phyloP scores from a whole-genome alignment of 2,797 vertebrate species.

The Octomys mimax region DNA sequence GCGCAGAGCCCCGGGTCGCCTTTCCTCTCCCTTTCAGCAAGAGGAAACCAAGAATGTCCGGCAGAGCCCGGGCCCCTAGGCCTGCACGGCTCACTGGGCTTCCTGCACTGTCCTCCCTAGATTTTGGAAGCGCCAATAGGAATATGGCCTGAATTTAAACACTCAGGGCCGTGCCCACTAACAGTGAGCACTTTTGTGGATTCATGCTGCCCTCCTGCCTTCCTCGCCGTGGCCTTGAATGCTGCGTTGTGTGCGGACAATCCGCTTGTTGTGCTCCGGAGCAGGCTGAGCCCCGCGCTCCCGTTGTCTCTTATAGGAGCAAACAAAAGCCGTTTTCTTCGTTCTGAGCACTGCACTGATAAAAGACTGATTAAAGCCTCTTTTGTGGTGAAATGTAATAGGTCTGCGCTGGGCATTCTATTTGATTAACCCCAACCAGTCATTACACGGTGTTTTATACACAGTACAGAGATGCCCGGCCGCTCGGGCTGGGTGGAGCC shows the following conservation, averaged over 20 bases:
- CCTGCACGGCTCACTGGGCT: constrained; percentile 83
- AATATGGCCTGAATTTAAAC: constrained; percentile 90
- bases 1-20: constrained; percentile 68
- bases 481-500: constrained; percentile 38
- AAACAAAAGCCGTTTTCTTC: constrained; percentile 84
- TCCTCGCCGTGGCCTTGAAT: constrained; percentile 90
- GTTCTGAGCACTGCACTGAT: constrained; percentile 80
- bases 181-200: constrained; percentile 91
- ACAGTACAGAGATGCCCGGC: constrained; percentile 35
- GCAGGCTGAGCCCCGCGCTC: constrained; percentile 91
- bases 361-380: constrained; percentile 84
- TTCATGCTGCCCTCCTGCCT: constrained; percentile 89
- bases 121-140: constrained; percentile 86
- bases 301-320: constrained; percentile 89
- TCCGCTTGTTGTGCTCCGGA: constrained; percentile 92
- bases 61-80: constrained; percentile 74
- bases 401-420: constrained; percentile 67
- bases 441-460: constrained; percentile 77
- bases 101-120: constrained; percentile 85
- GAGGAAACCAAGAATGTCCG: constrained; percentile 82
- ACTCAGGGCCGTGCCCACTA: constrained; percentile 80
- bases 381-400: constrained; percentile 82
- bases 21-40: constrained; percentile 75
- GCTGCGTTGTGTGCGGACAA: constrained; percentile 94
- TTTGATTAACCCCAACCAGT: constrained; percentile 81